Evolutionary conservation across 2,888 invertebrate genomes (phyloP).

Genomic region (Lymantria monacha): DNA sequence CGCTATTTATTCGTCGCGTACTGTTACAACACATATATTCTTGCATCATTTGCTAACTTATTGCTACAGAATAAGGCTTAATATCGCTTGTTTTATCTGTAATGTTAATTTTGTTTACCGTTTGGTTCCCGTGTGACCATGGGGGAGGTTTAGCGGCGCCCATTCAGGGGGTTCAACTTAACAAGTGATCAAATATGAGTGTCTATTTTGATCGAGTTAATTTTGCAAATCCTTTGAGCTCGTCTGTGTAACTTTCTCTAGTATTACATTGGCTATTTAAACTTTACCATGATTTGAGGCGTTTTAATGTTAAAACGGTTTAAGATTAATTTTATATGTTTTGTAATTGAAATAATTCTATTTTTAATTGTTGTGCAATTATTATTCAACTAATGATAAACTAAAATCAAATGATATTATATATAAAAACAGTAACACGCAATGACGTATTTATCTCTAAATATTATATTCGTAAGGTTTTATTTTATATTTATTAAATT

Average conservation of each 20-base stretch:
- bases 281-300: not conserved
- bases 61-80: constrained; percentile 10
- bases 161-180: constrained; percentile 23
- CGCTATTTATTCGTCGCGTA: constrained; percentile 42
- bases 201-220: constrained; percentile 17
- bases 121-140: constrained; percentile 65
- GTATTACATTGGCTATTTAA: not conserved
- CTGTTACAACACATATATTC: constrained; percentile 27
- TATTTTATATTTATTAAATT: no score
- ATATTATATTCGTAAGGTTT: no score
- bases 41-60: constrained; percentile 8
- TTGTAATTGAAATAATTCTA: no score
- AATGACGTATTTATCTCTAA: no score
- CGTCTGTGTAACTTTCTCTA: not conserved
- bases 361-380: no score
- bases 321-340: no score
- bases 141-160: constrained; percentile 28
- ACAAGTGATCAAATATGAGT: constrained; percentile 12
- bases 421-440: no score
- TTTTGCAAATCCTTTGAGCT: constrained; percentile 14
- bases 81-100: constrained; percentile 12
- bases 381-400: no score
- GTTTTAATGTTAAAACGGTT: no score
- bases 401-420: no score
- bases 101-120: constrained; percentile 8